Conservation (phyloP, 1,140 invertebrate genomes). For the Eubasilissa regina region DNA sequence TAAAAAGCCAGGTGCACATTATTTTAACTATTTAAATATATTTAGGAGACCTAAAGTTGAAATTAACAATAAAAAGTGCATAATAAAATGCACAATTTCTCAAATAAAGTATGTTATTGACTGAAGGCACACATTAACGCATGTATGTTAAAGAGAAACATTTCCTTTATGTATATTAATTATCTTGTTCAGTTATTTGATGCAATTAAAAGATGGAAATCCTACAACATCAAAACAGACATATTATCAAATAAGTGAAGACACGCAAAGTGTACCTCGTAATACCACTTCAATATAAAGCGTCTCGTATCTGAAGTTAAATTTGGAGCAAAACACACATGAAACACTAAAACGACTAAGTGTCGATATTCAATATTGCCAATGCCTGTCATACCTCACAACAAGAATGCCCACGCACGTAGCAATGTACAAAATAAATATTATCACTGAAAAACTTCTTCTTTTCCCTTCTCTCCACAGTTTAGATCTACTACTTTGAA, state of each 20-base stretch:
- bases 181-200: no score
- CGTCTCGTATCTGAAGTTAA: no score
- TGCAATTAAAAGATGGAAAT: no score
- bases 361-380: neutral
- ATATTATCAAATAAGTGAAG: no score
- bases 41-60: conserved; percentile 5
- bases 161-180: no score
- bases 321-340: no score
- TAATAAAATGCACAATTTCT: neutral
- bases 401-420: conserved; percentile 5
- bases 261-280: no score
- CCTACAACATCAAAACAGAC: no score
- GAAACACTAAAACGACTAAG: no score
- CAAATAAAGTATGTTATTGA: conserved; percentile 18
- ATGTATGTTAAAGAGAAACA: no score
- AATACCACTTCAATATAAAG: no score
- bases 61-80: conserved; percentile 1
- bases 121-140: conserved; percentile 2
- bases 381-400: conserved; percentile 5
- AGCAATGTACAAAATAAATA: conserved; percentile 7
- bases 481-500: conserved; percentile 7
- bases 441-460: conserved; percentile 14
- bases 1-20: conserved; percentile 26
- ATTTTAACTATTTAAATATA: conserved; percentile 7
- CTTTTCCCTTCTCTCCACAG: conserved; percentile 6